Evolutionary conservation across 2,113 vertebrate species (phyloP).

Genomic region (Pseudopipra pipra): DNA sequence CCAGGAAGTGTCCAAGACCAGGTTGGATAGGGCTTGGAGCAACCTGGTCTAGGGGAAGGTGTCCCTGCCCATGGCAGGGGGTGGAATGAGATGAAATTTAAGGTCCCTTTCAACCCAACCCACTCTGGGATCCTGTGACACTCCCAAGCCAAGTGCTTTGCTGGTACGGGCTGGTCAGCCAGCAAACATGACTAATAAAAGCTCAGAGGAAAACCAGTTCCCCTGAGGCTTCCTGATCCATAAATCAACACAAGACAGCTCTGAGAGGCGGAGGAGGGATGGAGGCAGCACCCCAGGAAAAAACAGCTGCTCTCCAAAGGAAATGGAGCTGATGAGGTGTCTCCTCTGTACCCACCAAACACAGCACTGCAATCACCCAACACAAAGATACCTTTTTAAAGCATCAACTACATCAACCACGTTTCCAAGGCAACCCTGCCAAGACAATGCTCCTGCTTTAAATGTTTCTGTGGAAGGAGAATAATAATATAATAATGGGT

Average conservation of each 20-base stretch:
- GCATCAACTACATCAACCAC: neutral
- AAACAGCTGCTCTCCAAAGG: neutral
- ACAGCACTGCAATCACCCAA: neutral
- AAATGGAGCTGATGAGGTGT: neutral
- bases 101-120: too few species aligned
- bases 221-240: neutral
- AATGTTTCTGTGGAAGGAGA: neutral
- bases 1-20: neutral
- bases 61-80: neutral
- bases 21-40: neutral
- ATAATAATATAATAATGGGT: neutral
- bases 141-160: too few species aligned
- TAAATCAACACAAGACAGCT: neutral
- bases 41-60: neutral
- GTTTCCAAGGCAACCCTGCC: neutral
- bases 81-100: accelerated
- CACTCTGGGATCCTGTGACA: neutral
- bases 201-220: neutral
- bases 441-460: neutral
- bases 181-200: neutral
- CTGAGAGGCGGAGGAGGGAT: neutral
- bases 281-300: neutral
- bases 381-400: neutral
- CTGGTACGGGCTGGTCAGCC: neutral
- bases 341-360: neutral